A percentile compares a stretch with the other conserved stretches of the same genome.
phyloP scores from a whole-genome alignment of 2,797 vertebrate genomes.

The Decapterus maruadsi region DNA sequence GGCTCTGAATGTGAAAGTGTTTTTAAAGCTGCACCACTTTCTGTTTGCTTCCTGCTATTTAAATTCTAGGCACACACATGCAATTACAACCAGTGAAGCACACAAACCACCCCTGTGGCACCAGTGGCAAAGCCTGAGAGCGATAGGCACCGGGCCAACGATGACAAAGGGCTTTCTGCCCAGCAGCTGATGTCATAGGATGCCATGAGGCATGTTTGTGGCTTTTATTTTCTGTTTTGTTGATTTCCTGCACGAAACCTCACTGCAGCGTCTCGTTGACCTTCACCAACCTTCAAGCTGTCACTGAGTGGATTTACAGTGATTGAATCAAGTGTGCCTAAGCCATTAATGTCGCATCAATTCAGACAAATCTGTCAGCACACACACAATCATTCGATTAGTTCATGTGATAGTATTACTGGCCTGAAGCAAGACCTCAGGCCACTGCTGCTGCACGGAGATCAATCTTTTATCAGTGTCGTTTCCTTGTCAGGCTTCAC shows the following conservation, averaged over 20 bases:
- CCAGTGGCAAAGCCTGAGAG: conserved; percentile 77
- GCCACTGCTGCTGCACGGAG: background rate
- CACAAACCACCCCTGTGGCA: conserved; percentile 63
- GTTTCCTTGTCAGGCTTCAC: conserved; percentile 14
- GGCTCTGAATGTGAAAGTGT: conserved; percentile 25
- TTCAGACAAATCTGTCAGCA: conserved; percentile 57
- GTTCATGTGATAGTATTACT: conserved; percentile 41
- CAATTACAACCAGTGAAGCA: conserved; percentile 64
- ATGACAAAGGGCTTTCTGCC: conserved; percentile 72
- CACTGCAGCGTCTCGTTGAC: conserved; percentile 11
- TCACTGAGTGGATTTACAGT: conserved; percentile 27
- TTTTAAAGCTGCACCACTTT: conserved; percentile 24
- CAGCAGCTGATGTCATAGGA: conserved; percentile 65
- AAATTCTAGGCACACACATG: conserved; percentile 54
- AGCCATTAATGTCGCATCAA: conserved; percentile 38
- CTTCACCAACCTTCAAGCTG: conserved; percentile 30
- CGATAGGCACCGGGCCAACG: conserved; percentile 80
- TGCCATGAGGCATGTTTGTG: conserved; percentile 45
- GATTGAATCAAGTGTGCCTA: conserved; percentile 60
- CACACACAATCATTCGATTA: conserved; percentile 29
- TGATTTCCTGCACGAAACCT: conserved; percentile 10
- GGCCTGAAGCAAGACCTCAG: conserved; percentile 4
- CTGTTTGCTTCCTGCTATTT: conserved; percentile 32
- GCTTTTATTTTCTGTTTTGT: background rate
- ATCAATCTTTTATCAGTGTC: conserved; percentile 3